phyloP scores from a whole-genome alignment of 2,888 invertebrate genomes.

The Hirudinaria manillensis region DNA sequence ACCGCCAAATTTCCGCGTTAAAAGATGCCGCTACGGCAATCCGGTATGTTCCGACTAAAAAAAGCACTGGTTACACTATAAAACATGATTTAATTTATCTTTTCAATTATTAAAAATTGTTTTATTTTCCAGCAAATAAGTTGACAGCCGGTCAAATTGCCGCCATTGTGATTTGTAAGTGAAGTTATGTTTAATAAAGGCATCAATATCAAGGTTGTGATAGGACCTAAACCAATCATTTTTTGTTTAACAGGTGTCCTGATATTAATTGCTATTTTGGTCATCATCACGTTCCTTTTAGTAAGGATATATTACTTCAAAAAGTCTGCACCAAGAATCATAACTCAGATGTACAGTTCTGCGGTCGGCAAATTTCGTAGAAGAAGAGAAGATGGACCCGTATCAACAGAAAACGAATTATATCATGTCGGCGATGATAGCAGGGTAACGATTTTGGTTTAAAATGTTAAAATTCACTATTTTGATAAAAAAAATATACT shows the following conservation, averaged over 20 bases:
- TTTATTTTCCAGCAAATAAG: neutral
- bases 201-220: too few relatives aligned
- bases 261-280: conserved; percentile 10
- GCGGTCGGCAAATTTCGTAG: neutral
- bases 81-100: too few relatives aligned
- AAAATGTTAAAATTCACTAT: too few relatives aligned
- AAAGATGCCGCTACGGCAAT: too few relatives aligned
- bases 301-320: conserved; percentile 15
- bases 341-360: too few relatives aligned
- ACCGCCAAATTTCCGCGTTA: too few relatives aligned
- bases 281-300: neutral
- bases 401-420: neutral
- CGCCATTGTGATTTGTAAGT: conserved; percentile 20
- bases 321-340: conserved; percentile 13
- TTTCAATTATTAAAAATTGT: too few relatives aligned
- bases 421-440: neutral
- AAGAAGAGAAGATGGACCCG: neutral
- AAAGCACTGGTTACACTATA: too few relatives aligned
- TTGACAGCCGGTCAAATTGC: conserved; percentile 11
- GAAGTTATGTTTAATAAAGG: neutral
- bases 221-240: neutral
- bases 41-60: too few relatives aligned
- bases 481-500: neutral
- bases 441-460: too few relatives aligned
- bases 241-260: conserved; percentile 13